Percentiles rank a stretch among this genome's conserved stretches.
These are phyloP conservation scores for Temnothorax rugatulus DNA, from an alignment of 2,888 invertebrate species.

Conservation along the genomic window DNA sequence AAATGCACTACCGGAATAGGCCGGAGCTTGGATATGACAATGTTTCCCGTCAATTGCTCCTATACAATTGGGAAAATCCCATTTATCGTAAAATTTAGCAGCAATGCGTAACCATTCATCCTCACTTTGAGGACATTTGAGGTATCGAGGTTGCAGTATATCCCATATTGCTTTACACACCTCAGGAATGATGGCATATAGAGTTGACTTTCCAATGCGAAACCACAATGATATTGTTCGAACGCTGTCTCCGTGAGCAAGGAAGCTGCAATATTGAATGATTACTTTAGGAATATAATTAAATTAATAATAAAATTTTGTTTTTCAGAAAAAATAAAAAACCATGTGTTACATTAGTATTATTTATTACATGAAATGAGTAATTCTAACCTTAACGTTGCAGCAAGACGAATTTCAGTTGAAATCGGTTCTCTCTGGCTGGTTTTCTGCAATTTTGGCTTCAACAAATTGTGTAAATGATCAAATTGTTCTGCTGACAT, in stretches of 20 bases:
- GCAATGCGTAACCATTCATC: neutral
- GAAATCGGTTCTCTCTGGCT: neutral
- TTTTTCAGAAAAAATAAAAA: neutral
- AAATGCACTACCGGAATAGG: neutral
- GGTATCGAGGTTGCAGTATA: neutral
- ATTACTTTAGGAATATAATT: neutral
- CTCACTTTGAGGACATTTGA: neutral
- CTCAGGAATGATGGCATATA: neutral
- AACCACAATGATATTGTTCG: neutral
- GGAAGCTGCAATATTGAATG: neutral
- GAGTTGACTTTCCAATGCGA: neutral
- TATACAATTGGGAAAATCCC: neutral
- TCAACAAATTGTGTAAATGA: neutral
- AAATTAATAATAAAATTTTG: neutral
- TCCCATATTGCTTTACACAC: neutral
- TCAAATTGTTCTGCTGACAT: no score
- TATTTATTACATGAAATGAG: no score
- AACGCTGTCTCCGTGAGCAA: neutral
- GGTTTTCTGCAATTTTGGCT: neutral
- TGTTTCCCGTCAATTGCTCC: conserved; percentile 15
- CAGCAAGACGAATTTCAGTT: neutral
- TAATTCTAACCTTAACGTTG: neutral
- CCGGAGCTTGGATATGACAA: neutral
- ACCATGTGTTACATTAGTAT: neutral
- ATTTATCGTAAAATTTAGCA: neutral